Base-by-base conservation (phyloP, 2,797 vertebrate genomes). In the Phylloscopus collybita region DNA sequence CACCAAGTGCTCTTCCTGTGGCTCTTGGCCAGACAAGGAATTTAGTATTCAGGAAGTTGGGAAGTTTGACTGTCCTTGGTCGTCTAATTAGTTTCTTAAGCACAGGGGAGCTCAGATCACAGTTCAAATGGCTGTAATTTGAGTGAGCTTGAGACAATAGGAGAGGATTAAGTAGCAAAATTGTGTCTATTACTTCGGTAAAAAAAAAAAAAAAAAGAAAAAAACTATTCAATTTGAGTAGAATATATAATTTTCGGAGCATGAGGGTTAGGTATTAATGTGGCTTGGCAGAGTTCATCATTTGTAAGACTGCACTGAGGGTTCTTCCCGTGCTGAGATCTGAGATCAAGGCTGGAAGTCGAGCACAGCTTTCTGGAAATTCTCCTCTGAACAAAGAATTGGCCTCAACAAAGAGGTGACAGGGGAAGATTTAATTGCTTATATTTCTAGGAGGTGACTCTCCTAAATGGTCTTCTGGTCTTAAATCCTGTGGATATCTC, bases 41-140 rank as follows among this genome's bases (percentile, higher is more conserved):
- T 95, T 95, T 26, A 54, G 25, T 60, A 53, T 85, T 89, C 81
- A 79, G 61, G 44, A 88, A 84, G 62, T 32, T 90, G 86, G 73
- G 73, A 90, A 72, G 73, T 93, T 95, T 47, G 34, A 62, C 85
- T 89, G 83, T 65, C 90, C 82, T 92, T 83, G 80, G 50, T 92
- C 82, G 50, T 92, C 82, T 96, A 90, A 95, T 92, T 72, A 90
- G 82, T 84, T 96, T 8, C 7, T 93, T 40, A 62, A 95, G 73
- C 94, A 84, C 90, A 72, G 76, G 90, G 87, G 76, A 96, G 80
- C 93, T 91, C 47, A 54, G 91, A 84, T 93, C 78, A 36, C 78
- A 59, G 87, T 89, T 94, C 80, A 95, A 80, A 92, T 54, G 75
- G 69, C 75, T 91, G 79, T 66, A 88, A 87, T 96, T 94, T 86